These are phyloP conservation scores for Cyrtonyx montezumae DNA, from an alignment of 2,113 vertebrate species.

Conservation along the genomic window DNA sequence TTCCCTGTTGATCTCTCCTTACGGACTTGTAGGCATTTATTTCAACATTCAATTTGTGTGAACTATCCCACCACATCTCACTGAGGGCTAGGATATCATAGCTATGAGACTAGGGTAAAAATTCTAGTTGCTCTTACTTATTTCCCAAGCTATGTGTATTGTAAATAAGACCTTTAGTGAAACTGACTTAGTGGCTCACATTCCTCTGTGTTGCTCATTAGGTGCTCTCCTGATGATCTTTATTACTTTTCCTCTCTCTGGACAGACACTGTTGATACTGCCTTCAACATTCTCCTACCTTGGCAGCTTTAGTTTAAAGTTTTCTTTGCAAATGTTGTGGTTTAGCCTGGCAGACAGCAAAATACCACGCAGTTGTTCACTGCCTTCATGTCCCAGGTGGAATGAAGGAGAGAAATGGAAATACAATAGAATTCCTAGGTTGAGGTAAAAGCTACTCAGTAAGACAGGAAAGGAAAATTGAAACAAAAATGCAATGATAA, in stretches of 20 bases:
- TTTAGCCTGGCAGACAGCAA: no score
- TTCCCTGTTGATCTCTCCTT: background rate
- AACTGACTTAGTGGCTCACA: background rate
- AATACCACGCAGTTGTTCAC: no score
- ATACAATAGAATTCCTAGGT: no score
- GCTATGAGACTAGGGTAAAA: background rate
- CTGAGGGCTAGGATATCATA: background rate
- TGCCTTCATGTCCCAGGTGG: no score
- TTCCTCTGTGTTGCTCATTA: background rate
- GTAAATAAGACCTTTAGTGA: background rate
- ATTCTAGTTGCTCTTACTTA: background rate
- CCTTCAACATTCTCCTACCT: background rate
- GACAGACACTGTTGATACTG: background rate
- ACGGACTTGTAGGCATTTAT: background rate
- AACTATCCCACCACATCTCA: background rate
- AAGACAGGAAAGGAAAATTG: no score
- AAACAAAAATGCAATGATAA: no score
- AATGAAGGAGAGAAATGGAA: no score
- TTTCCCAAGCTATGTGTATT: background rate
- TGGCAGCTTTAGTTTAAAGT: background rate
- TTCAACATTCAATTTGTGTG: background rate
- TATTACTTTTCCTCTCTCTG: background rate
- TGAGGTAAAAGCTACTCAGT: no score
- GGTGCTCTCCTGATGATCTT: background rate
- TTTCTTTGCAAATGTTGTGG: background rate